Evolutionary conservation across 2,113 vertebrate species (phyloP).

Genomic region (Hemicordylus capensis): DNA sequence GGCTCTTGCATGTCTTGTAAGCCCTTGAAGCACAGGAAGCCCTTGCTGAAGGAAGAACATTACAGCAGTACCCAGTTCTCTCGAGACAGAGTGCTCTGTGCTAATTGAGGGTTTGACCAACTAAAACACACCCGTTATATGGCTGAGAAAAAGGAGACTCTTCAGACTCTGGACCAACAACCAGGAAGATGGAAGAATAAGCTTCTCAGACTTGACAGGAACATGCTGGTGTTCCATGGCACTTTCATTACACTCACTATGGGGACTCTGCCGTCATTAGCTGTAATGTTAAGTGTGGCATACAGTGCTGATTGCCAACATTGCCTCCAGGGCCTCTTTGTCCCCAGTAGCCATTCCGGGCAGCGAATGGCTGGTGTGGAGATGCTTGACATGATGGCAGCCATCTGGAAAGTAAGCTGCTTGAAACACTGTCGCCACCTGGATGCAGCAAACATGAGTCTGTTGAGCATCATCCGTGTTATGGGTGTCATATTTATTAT

Average conservation of each 20-base stretch:
- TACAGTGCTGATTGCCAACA: not conserved
- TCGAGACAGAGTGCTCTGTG: not conserved
- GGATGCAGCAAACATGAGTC: not conserved
- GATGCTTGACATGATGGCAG: not conserved
- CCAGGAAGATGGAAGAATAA: not conserved
- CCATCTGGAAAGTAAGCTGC: not conserved
- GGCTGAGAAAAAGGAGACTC: not conserved
- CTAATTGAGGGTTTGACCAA: not conserved
- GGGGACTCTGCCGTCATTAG: not conserved
- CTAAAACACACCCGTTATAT: not conserved
- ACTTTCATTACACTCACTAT: not conserved
- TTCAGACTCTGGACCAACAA: not conserved
- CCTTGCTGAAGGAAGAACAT: not conserved
- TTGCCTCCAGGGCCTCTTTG: not conserved
- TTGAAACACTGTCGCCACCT: too few species aligned
- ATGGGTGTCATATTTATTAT: not conserved
- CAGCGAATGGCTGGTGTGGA: not conserved
- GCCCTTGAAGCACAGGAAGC: slow-evolving; percentile 1
- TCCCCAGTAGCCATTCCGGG: not conserved
- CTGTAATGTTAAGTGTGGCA: not conserved
- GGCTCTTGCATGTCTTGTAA: not conserved
- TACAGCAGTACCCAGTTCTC: not conserved
- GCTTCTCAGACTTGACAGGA: not conserved
- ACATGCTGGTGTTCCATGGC: too few species aligned
- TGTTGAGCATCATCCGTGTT: not conserved